Evolutionary conservation across 2,797 vertebrate genomes (phyloP), one percentile per base, ranked within the genome.

Genomic region (Microtus californicus): DNA sequence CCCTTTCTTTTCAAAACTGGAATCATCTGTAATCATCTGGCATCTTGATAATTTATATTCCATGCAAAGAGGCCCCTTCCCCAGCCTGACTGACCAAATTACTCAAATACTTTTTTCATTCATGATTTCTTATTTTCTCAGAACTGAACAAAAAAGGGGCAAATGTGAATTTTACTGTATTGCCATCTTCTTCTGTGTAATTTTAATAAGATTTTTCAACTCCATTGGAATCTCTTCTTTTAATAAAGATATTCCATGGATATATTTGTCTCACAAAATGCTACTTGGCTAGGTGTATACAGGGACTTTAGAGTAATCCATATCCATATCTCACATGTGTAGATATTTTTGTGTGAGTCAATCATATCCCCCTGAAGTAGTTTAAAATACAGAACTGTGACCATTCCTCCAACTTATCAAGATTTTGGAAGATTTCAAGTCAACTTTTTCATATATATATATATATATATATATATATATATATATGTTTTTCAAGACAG

Each of bases 191-290:
- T 61, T 56, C 73, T 87, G 65, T 71, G 56, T 74, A 88, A 82
- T 95, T 69, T 74, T 81, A 88, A 63, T 31, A 78, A 92, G 56
- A 92, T 89, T 71, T 73, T 51, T 89, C 67, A 92, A 40, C 74
- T 78, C 54, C 73, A 65, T 1, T n/a, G 12, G 29, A 63, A 31
- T 83, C 81, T 61, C 25, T 25, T 91, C 73, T 81, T 86, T 93
- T 80, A 71, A 73, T 91, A 65, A 89, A 83, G 90, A n/a, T 40
- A 93, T 67, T 61, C 15, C 19, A 74, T 12, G 48, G 13, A 81
- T 48, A 6, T 92, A 95, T 90, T 93, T 73, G n/a, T n/a, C 63
- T 80, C 29, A 80, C 80, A 48, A 88, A 56, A 74, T 81, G 21
- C 69, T 59, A 29, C 54, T 90, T 87, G 37, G 76, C 13, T 31